Evolutionary conservation across 2,888 invertebrate species (phyloP).

Genomic region (Stenodera caucasica): DNA sequence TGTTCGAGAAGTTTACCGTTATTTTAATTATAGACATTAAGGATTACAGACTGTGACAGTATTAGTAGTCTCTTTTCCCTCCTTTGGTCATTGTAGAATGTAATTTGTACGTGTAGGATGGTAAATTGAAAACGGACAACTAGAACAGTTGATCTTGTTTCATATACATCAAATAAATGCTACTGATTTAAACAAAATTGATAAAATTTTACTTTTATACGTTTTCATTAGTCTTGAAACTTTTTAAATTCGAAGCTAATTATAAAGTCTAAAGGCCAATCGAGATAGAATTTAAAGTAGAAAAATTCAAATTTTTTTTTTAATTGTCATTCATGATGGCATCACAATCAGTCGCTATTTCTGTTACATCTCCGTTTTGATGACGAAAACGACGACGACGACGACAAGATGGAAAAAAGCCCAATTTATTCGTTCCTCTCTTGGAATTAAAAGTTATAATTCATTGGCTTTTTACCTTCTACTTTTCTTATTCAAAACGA

Average conservation of each 20-base stretch:
- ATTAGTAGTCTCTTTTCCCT: background rate
- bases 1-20: slow-evolving; percentile 9
- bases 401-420: slow-evolving; percentile 28
- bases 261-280: slow-evolving; percentile 22
- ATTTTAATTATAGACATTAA: slow-evolving; percentile 19
- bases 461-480: slow-evolving; percentile 30
- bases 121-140: slow-evolving; percentile 20
- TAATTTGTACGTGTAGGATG: slow-evolving; percentile 17
- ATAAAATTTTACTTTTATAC: too few relatives aligned
- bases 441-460: slow-evolving; percentile 40
- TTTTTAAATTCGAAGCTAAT: slow-evolving; percentile 14
- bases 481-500: slow-evolving; percentile 37
- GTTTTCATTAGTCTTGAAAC: background rate
- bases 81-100: slow-evolving; percentile 13
- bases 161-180: background rate
- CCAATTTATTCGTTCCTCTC: slow-evolving; percentile 35
- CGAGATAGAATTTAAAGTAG: slow-evolving; percentile 9
- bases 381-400: background rate
- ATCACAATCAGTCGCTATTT: slow-evolving; percentile 39
- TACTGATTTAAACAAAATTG: background rate
- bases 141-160: slow-evolving; percentile 16
- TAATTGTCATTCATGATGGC: slow-evolving; percentile 45
- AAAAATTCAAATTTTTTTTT: slow-evolving; percentile 40
- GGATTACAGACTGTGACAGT: slow-evolving; percentile 8
- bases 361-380: slow-evolving; percentile 10